phyloP scores from a whole-genome alignment of 2,888 invertebrate genomes.

The Philaethria dido region DNA sequence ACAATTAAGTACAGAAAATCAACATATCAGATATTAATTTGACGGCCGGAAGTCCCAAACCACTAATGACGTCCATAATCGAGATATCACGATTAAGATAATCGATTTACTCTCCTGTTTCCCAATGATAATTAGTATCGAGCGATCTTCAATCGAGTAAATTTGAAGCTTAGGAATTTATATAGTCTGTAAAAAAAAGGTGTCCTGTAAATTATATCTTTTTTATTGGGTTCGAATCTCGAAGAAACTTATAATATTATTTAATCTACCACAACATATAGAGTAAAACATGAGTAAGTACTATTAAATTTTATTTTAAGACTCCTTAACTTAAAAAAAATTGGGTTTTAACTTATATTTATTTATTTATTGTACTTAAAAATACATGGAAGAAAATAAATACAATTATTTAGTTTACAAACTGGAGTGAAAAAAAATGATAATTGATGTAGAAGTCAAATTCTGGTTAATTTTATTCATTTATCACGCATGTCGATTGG shows the following conservation, averaged over 20 bases:
- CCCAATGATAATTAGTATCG: background rate
- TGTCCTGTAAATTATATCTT: background rate
- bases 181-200: background rate
- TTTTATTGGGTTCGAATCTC: background rate
- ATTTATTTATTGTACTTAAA: too few relatives aligned
- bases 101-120: slow-evolving; percentile 17
- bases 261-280: background rate
- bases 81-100: slow-evolving; percentile 15
- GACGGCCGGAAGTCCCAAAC: slow-evolving; percentile 22
- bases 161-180: background rate
- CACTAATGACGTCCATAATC: slow-evolving; percentile 11
- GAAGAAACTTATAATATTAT: background rate
- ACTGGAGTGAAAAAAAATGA: too few relatives aligned
- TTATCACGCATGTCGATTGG: too few relatives aligned
- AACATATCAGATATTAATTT: slow-evolving; percentile 12
- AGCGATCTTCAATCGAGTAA: background rate
- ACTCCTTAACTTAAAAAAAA: too few relatives aligned
- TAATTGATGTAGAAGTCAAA: too few relatives aligned
- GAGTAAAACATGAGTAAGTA: background rate
- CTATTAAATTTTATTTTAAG: background rate
- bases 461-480: too few relatives aligned
- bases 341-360: too few relatives aligned
- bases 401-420: too few relatives aligned
- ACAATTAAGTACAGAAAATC: slow-evolving; percentile 17
- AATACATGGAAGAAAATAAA: too few relatives aligned